Evolutionary conservation across 92 coral and sea anemone species (phyloP).

Genomic region (Epizoanthus rinbou): DNA sequence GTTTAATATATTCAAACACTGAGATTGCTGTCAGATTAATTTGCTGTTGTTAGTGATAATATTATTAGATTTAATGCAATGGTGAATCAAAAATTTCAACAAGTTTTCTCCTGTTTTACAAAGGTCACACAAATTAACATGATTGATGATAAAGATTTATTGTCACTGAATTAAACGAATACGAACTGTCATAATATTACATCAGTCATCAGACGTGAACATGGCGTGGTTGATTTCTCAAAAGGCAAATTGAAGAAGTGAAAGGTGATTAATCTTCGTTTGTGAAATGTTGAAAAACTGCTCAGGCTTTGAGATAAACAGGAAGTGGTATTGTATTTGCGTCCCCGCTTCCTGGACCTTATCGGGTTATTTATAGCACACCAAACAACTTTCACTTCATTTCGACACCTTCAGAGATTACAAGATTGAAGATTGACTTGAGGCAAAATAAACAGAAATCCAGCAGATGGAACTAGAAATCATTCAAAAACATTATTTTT

Average conservation of each 20-base stretch:
- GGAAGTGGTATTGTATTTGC: neutral
- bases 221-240: neutral
- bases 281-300: neutral
- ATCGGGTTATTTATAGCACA: neutral
- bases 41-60: too few species aligned
- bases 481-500: neutral
- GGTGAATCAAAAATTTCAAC: neutral
- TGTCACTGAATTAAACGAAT: neutral
- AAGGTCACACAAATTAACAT: conserved; percentile 12
- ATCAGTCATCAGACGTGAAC: neutral
- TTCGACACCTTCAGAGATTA: conserved; percentile 18
- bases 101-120: conserved; percentile 4
- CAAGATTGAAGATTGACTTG: neutral
- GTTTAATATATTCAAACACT: too few species aligned
- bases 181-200: neutral
- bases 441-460: neutral
- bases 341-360: neutral
- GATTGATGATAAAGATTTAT: neutral
- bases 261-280: too few species aligned
- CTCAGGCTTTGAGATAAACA: neutral
- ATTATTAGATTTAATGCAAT: too few species aligned
- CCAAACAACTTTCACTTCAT: neutral
- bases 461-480: neutral
- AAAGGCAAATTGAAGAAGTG: neutral
- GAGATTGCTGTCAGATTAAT: too few species aligned